These are phyloP conservation scores for Bombyx mandarina DNA, from an alignment of 1,140 invertebrate species.

Conservation along the genomic window DNA sequence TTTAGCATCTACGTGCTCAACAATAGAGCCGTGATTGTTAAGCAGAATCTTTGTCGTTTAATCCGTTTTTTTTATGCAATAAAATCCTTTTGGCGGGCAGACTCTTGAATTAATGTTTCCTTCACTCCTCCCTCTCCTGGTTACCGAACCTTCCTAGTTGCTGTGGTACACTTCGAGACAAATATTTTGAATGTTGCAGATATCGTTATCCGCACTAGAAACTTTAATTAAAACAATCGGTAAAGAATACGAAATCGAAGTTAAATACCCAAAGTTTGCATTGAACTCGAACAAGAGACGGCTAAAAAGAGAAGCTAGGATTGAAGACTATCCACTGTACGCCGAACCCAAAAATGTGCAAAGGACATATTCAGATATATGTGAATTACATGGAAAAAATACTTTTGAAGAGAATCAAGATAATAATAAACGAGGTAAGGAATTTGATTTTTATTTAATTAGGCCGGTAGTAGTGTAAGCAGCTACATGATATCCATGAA, in stretches of 20 bases:
- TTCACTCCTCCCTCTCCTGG: too few species aligned
- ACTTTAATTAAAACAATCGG: slow-evolving; percentile 72
- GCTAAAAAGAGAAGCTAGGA: slow-evolving; percentile 11
- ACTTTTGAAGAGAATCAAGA: slow-evolving; percentile 27
- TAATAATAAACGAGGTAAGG: slow-evolving; percentile 23
- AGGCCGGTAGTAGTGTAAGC: too few species aligned
- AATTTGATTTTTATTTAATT: too few species aligned
- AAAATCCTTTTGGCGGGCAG: too few species aligned
- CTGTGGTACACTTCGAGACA: neutral
- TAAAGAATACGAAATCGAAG: slow-evolving; percentile 75
- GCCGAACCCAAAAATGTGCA: slow-evolving; percentile 28
- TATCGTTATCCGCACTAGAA: slow-evolving; percentile 76
- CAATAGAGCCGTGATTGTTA: too few species aligned
- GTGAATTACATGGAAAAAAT: slow-evolving; percentile 20
- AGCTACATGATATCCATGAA: too few species aligned
- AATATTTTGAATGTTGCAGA: slow-evolving; percentile 53
- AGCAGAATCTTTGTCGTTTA: too few species aligned
- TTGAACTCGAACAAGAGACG: slow-evolving; percentile 34
- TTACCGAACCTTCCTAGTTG: too few species aligned
- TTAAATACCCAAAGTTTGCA: slow-evolving; percentile 77
- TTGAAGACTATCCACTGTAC: slow-evolving; percentile 25
- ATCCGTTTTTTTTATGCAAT: too few species aligned
- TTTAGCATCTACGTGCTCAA: too few species aligned
- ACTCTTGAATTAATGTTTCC: too few species aligned
- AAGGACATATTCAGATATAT: slow-evolving; percentile 42